Evolutionary conservation across 2,797 vertebrate species (phyloP).

Genomic region (Typhlichthys subterraneus): DNA sequence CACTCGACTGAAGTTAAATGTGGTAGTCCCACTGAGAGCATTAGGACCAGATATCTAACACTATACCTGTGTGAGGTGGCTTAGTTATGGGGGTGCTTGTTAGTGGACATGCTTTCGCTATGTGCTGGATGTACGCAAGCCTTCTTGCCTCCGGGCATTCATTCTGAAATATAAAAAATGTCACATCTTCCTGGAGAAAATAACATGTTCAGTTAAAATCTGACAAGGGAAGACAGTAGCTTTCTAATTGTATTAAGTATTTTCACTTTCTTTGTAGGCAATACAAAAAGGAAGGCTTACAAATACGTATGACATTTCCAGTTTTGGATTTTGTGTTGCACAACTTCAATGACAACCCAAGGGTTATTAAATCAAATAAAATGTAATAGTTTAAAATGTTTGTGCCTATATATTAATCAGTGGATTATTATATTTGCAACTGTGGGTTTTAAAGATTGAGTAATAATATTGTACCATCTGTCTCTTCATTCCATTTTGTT

Average conservation of each 20-base stretch:
- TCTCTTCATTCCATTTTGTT: background rate
- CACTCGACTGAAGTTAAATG: no score
- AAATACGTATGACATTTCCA: no score
- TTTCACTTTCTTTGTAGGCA: constrained; percentile 40
- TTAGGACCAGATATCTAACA: background rate
- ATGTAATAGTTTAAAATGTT: no score
- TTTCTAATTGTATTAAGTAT: constrained; percentile 28
- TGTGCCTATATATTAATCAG: background rate
- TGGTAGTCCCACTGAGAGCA: background rate
- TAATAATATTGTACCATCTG: background rate
- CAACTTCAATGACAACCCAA: background rate
- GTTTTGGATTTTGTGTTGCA: no score
- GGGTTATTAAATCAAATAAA: background rate
- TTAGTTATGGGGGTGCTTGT: background rate
- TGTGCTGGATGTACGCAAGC: constrained; percentile 9
- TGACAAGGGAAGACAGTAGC: constrained; percentile 37
- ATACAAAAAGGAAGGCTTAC: background rate
- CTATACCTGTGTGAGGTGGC: constrained; percentile 38
- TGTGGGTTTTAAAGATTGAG: background rate
- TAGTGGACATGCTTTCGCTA: constrained; percentile 10
- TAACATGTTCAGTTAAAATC: background rate
- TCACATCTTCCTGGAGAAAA: background rate
- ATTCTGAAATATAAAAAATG: constrained; percentile 49
- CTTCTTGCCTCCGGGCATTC: constrained; percentile 20
- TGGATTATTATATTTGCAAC: background rate